These are phyloP conservation scores for Drosophila lacteicornis DNA, from an alignment of 1,140 invertebrate species.

Conservation along the genomic window DNA sequence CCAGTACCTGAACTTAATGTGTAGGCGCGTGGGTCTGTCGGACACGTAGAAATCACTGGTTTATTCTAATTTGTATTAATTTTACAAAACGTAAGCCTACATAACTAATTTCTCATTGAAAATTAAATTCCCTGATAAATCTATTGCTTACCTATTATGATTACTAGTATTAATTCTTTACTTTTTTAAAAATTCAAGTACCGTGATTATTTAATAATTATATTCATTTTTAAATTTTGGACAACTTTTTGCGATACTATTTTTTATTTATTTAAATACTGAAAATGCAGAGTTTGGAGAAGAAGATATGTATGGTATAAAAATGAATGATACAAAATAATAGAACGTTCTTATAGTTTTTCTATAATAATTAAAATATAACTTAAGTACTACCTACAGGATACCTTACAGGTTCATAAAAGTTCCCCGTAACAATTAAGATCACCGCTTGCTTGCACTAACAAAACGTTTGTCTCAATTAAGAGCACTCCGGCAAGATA, in stretches of 20 bases:
- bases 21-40: background rate
- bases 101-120: background rate
- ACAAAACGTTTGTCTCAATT: constrained; percentile 57
- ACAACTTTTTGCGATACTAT: no score
- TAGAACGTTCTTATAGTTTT: background rate
- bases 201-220: no score
- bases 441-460: constrained; percentile 18
- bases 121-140: no score
- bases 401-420: constrained; percentile 1
- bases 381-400: background rate
- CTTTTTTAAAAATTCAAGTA: no score
- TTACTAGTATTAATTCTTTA: no score
- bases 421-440: background rate
- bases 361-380: background rate
- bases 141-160: no score
- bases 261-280: no score
- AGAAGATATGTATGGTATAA: background rate
- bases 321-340: background rate
- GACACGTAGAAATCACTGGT: background rate
- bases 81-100: background rate
- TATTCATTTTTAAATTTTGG: no score
- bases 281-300: background rate
- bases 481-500: constrained; percentile 47
- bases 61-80: background rate
- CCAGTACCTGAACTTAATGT: background rate